phyloP scores from a whole-genome alignment of 2,797 vertebrate species.

The Sebastes trivittatus region DNA sequence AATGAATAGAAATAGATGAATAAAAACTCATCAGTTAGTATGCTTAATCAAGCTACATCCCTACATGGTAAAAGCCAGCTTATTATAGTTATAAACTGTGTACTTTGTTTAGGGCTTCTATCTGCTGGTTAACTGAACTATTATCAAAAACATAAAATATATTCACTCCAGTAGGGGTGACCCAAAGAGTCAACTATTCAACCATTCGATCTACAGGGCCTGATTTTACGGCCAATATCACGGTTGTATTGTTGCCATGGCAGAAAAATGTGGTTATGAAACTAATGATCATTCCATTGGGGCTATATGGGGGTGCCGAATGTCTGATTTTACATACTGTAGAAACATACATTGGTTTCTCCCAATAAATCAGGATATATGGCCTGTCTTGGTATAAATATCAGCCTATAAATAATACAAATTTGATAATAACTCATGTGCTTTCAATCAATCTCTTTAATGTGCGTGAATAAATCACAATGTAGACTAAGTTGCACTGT shows the following conservation, averaged over 20 bases:
- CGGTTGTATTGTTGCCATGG: background rate
- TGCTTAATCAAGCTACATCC: no score
- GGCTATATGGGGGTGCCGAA: background rate
- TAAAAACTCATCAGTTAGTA: background rate
- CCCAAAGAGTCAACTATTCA: background rate
- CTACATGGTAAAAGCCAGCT: no score
- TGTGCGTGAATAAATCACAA: background rate
- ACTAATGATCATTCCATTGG: background rate
- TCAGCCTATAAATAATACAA: background rate
- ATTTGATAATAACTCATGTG: background rate
- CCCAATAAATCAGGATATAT: background rate
- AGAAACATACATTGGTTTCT: background rate
- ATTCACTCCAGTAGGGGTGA: background rate
- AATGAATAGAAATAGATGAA: background rate
- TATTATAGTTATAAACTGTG: background rate
- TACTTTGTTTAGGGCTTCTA: background rate
- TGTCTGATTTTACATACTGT: background rate
- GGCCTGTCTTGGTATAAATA: background rate
- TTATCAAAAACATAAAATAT: background rate
- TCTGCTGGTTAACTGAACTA: background rate
- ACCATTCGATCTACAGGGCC: background rate
- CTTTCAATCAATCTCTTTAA: background rate
- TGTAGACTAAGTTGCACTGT: background rate
- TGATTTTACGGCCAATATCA: accelerated
- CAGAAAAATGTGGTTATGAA: background rate